These are phyloP conservation scores for Bungarus multicinctus DNA, from an alignment of 2,113 vertebrate genomes.

Conservation along the genomic window DNA sequence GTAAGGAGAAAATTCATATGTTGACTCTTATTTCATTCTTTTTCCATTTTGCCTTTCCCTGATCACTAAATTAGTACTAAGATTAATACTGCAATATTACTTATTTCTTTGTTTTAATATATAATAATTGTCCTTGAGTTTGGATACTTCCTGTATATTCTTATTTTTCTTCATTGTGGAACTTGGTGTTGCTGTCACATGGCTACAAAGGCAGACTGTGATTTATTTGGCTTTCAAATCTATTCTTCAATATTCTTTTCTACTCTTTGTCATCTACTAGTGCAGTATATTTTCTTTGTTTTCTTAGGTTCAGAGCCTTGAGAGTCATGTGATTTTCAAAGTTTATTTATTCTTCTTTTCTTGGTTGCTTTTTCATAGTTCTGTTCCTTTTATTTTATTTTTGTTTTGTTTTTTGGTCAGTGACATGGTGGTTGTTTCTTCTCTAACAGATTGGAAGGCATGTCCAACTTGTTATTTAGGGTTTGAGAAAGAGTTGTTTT, in stretches of 20 bases:
- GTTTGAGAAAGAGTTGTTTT: neutral
- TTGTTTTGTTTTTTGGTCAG: neutral
- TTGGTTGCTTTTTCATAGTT: neutral
- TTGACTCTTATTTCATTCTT: neutral
- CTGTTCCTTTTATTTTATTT: neutral
- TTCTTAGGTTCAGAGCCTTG: neutral
- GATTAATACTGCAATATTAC: neutral
- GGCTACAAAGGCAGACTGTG: neutral
- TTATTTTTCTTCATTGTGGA: neutral
- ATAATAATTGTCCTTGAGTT: neutral
- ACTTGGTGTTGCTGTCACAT: neutral
- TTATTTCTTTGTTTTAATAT: neutral
- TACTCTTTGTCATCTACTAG: neutral
- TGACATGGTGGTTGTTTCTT: neutral
- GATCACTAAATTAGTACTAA: neutral
- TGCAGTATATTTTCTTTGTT: neutral
- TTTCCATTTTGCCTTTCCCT: neutral
- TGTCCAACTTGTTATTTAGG: neutral
- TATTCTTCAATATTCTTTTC: neutral
- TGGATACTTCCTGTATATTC: neutral
- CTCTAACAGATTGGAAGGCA: neutral
- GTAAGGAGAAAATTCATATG: neutral
- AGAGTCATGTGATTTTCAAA: neutral
- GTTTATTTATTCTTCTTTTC: neutral
- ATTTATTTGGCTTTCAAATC: neutral